These are phyloP conservation scores for Antedon mediterranea DNA, from an alignment of 53 echinoderm and acorn worm species.

Conservation along the genomic window DNA sequence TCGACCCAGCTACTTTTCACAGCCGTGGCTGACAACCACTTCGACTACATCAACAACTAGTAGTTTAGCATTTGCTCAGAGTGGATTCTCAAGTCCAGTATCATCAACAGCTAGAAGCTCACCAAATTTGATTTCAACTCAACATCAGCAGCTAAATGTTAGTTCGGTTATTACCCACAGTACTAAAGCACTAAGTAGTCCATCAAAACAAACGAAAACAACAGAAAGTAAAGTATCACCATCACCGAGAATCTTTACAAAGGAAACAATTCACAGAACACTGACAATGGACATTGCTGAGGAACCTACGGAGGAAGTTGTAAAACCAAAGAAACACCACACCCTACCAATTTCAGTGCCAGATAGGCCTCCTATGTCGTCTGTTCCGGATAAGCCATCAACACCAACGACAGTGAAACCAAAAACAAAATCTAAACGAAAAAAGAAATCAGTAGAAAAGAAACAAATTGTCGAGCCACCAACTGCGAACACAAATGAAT, in stretches of 20 bases:
- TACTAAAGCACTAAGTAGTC: background rate
- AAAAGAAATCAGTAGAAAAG: background rate
- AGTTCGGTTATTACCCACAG: background rate
- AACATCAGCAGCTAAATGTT: background rate
- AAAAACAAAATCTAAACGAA: slow-evolving; percentile 19
- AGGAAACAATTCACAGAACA: slow-evolving; percentile 65
- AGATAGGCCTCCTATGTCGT: background rate
- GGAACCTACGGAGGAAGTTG: slow-evolving; percentile 11
- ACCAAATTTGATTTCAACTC: background rate
- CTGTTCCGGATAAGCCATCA: background rate
- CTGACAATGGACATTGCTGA: slow-evolving; percentile 69
- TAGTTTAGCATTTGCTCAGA: background rate
- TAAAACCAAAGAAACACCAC: slow-evolving; percentile 12
- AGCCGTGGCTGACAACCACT: slow-evolving; percentile 31
- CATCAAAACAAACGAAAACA: background rate
- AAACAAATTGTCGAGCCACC: background rate
- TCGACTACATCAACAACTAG: background rate
- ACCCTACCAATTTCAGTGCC: slow-evolving; percentile 2
- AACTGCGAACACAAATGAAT: slow-evolving; percentile 2
- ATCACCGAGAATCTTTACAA: slow-evolving; percentile 54
- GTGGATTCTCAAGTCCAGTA: background rate
- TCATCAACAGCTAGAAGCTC: background rate
- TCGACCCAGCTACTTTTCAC: slow-evolving; percentile 23
- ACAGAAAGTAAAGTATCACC: slow-evolving; percentile 24
- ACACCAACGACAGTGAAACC: slow-evolving; percentile 14